These are phyloP conservation scores for Hippolais icterina DNA, from an alignment of 2,113 vertebrate genomes.

Conservation along the genomic window DNA sequence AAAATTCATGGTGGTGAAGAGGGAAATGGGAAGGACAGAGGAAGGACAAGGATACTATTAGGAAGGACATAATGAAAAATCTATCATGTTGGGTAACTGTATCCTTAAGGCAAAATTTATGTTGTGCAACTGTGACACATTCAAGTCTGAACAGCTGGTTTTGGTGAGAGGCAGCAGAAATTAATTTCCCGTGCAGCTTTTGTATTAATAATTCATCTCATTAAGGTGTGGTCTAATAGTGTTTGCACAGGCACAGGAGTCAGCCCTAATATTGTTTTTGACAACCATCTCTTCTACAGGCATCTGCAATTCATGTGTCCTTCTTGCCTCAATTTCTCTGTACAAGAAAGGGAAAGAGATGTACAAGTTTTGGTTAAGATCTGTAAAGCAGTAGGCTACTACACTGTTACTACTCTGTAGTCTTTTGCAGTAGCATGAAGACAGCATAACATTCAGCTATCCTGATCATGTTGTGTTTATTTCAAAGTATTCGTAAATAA, in stretches of 20 bases:
- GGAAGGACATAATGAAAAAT: conserved; percentile 12
- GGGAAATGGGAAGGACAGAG: not conserved
- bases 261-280: not conserved
- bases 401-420: not conserved
- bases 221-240: conserved; percentile 29
- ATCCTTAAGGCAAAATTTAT: conserved; percentile 26
- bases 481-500: not conserved
- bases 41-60: not conserved
- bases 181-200: conserved; percentile 16
- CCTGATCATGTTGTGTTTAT: not conserved
- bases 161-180: conserved; percentile 36
- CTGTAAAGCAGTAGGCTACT: not conserved
- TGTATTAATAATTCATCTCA: conserved; percentile 36
- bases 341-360: not conserved
- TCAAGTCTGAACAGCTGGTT: conserved; percentile 49
- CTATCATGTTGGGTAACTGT: conserved; percentile 17
- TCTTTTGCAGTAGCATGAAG: not conserved
- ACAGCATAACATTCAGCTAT: not conserved
- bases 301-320: not conserved
- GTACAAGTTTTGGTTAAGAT: not conserved
- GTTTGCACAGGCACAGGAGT: not conserved
- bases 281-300: not conserved
- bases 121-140: conserved; percentile 29
- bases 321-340: not conserved
- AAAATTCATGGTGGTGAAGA: not conserved